Evolutionary conservation across 2,113 vertebrate genomes (phyloP), one percentile per base, ranked within the genome.

Genomic region (Colossoma macropomum): DNA sequence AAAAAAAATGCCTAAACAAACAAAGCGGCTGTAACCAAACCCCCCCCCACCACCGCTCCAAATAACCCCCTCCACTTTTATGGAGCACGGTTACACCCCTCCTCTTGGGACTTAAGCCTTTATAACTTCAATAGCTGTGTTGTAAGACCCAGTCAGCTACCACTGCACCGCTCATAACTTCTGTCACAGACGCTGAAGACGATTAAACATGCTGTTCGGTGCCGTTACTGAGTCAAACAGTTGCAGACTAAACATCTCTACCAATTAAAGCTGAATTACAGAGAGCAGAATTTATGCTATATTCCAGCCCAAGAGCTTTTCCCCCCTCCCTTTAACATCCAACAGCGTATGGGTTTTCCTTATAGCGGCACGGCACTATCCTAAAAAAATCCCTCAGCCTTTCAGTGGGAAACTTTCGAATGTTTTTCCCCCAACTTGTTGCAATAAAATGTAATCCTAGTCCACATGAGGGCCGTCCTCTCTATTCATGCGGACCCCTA

Each of bases 21-120:
- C 91, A 92, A 92, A 93, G 90, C 87, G 8, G 85, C 82, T 88
- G 90, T 90, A 92, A 89, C 93, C 92, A 87, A 90, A 87, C 90
- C 89, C 86, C 89, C 88, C 30, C 34, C 86, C 88, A 87, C 90
- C 52, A 19, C 52, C 15, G 1, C 52, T 13, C 11, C 48, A 2
- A 50, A 52, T 89, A 88, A 88, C 87, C 88, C 87, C 87, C 66
- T 25, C 16, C 8, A 12, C 19, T 52, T 23, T 54, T 66, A 65
- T 52, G 48, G 1, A 77, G 16, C 52, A 38, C 27, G 5, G 74
- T 63, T 71, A 50, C 41, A 28, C 52, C 30, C 19, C 86, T 89
- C 87, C 89, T 74, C 69, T 63, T 27, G 75, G 41, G 69, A 76
- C 56, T 60, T 13, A 69, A 80, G 54, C 88, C 41, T 88, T 88